phyloP scores from a whole-genome alignment of 2,888 invertebrate species.

The Monopis laevigella region DNA sequence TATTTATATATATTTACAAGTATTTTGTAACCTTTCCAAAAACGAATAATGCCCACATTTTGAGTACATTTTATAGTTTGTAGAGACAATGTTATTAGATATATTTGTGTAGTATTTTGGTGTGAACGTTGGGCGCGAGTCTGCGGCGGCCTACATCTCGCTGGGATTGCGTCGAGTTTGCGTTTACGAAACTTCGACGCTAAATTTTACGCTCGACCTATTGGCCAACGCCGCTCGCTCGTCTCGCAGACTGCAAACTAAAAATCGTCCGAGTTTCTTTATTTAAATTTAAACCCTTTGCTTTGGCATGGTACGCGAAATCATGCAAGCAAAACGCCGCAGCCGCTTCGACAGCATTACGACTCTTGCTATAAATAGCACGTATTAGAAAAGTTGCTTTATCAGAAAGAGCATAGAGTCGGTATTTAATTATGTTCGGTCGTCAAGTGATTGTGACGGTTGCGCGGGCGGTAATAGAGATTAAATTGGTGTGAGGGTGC shows the following conservation, averaged over 20 bases:
- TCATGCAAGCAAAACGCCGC: constrained; percentile 10
- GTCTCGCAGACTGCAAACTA: not conserved
- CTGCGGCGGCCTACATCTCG: too few relatives aligned
- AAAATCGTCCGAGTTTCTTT: constrained; percentile 1
- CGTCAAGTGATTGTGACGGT: constrained; percentile 1
- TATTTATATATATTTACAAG: too few relatives aligned
- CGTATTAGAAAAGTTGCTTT: not conserved
- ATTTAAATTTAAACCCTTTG: constrained; percentile 9
- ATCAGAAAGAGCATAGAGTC: constrained; percentile 1
- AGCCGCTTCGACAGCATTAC: constrained; percentile 8
- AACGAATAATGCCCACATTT: too few relatives aligned
- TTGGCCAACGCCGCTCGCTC: constrained; percentile 31
- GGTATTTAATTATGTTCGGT: not conserved
- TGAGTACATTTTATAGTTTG: too few relatives aligned
- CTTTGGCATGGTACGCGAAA: constrained; percentile 9
- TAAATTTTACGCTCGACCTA: constrained; percentile 54
- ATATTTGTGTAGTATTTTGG: too few relatives aligned
- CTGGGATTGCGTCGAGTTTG: constrained; percentile 60
- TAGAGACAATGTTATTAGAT: too few relatives aligned
- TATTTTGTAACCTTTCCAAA: too few relatives aligned
- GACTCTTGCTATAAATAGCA: constrained; percentile 4
- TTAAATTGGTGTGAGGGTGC: not conserved
- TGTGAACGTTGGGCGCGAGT: too few relatives aligned
- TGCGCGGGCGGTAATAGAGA: not conserved
- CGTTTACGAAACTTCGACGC: constrained; percentile 61